Base-by-base conservation (phyloP, 2,888 invertebrate genomes). In the Bellardia bayeri region DNA sequence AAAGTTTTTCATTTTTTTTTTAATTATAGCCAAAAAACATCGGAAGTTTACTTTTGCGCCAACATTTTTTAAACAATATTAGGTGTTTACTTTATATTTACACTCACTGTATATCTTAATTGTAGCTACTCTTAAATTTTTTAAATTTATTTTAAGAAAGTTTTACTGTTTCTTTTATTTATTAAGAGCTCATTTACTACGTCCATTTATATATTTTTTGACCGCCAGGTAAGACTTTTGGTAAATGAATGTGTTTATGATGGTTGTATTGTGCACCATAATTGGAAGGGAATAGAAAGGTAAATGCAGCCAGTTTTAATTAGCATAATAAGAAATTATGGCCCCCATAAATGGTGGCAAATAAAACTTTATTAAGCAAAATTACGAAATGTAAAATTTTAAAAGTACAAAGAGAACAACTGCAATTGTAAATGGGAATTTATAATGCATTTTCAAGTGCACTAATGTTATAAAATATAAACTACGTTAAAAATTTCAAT, bases 291-390 rank as follows among this genome's bases (percentile, higher is more conserved):
- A 14, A 30, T 51, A 40, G 9, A 64, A 37, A 14, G 23, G 30
- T 14, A 42, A 13, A 14, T 56, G 16, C 30, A 42, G 58, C 30
- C 56, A 23, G 14, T 42, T 76, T 76, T 56, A 61, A 51, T 76
- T 37, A 42, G 54, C n/a, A 54, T 45, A 79, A 79, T 69, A 40
- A 61, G 40, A 71, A 61, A 51, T 63, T 64, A 81, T 64, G n/a
- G 13, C 16, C 42, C 51, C 72, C 42, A 42, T 33, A 81, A 71
- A 61, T 54, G 40, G 2, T 69, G 51, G 30, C 45, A 33, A 51
- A 51, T 69, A 33, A 69, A 69, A 69, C 68, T 69, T 49, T 51
- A 69, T 33, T 49, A 51, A 33, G 6, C 14, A 69, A 30, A 51
- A 51, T 69, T 68, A 0, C 7, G 14, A 68, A 68, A 66, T 64